These are phyloP conservation scores for Papilio helenus DNA, from an alignment of 1,140 invertebrate species.

Conservation along the genomic window DNA sequence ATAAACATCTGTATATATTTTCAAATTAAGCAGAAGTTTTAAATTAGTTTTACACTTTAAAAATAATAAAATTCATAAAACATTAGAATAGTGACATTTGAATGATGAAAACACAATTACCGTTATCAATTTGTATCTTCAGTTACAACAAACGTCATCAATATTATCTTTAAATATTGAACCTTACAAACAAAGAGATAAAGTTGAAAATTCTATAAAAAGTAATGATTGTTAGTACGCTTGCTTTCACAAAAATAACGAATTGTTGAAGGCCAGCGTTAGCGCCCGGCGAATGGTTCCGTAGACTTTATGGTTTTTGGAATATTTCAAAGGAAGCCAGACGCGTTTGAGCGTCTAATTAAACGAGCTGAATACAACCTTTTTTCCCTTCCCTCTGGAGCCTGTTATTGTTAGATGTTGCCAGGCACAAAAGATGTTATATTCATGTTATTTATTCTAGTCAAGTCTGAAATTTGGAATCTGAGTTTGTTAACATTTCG, in stretches of 20 bases:
- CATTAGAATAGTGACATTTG: not conserved
- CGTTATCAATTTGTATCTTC: not conserved
- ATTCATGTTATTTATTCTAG: slow-evolving; percentile 1
- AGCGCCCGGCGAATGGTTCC: slow-evolving; percentile 59
- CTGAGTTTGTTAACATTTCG: not conserved
- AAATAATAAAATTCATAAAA: not conserved
- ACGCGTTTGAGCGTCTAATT: slow-evolving; percentile 39
- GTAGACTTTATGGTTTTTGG: slow-evolving; percentile 65
- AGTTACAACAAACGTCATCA: not conserved
- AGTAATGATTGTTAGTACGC: slow-evolving; percentile 63
- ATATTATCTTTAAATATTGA: not conserved
- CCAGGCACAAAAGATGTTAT: slow-evolving; percentile 29
- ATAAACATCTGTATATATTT: too few species aligned
- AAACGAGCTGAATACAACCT: slow-evolving; percentile 36
- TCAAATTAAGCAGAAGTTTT: too few species aligned
- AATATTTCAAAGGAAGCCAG: slow-evolving; percentile 59
- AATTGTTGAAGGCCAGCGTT: slow-evolving; percentile 60
- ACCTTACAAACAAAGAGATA: not conserved
- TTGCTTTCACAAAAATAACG: slow-evolving; percentile 83
- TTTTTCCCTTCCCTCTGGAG: slow-evolving; percentile 27
- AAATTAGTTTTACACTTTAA: too few species aligned
- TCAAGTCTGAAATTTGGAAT: not conserved
- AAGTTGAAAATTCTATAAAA: slow-evolving; percentile 25
- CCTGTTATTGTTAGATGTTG: slow-evolving; percentile 38
- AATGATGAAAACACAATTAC: not conserved